Percentiles rank a stretch among this genome's conserved stretches.
Evolutionary conservation across 2,797 vertebrate species (phyloP).

Genomic region (Falco berigora): DNA sequence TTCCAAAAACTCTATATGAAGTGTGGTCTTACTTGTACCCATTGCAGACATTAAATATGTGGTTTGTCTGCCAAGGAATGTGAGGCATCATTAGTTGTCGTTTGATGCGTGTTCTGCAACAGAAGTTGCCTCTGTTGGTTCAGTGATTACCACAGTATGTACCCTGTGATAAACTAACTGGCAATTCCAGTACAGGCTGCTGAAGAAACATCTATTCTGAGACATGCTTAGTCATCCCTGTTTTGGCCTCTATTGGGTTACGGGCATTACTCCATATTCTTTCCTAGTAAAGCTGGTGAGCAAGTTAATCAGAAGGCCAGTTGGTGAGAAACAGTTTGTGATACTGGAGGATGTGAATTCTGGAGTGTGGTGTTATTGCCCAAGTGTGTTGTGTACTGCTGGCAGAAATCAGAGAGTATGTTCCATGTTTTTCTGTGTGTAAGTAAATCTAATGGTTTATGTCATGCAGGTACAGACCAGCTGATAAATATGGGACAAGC

Average conservation of each 20-base stretch:
- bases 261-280: background rate
- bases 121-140: background rate
- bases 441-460: background rate
- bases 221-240: constrained; percentile 17
- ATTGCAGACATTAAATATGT: background rate
- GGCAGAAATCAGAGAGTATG: rapidly evolving
- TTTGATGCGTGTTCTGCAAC: background rate
- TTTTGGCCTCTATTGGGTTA: background rate
- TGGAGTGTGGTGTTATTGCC: background rate
- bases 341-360: background rate
- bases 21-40: background rate
- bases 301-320: background rate
- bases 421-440: background rate
- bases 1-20: background rate
- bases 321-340: background rate
- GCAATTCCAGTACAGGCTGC: background rate
- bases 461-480: background rate
- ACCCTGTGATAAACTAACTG: background rate
- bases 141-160: background rate
- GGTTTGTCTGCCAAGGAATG: background rate
- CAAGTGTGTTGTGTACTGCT: background rate
- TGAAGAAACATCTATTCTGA: constrained; percentile 23
- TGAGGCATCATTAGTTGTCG: background rate
- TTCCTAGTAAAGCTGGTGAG: background rate
- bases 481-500: constrained; percentile 4